Conservation (phyloP, 2,797 vertebrate genomes). For the Lacerta viridis region DNA sequence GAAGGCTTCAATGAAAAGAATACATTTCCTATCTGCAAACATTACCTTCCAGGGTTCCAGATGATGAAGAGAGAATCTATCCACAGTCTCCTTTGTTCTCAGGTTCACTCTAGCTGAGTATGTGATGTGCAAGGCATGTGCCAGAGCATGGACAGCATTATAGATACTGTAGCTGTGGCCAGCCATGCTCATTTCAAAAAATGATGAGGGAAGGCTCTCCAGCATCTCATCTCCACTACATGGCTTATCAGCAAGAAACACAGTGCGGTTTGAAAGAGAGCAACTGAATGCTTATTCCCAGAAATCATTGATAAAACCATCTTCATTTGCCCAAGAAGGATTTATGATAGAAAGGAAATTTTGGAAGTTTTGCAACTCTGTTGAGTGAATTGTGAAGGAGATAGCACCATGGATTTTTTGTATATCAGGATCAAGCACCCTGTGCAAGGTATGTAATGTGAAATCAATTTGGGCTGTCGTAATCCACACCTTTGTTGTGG, state of each 20-base stretch:
- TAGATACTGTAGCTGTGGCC: not conserved
- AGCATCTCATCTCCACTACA: not conserved
- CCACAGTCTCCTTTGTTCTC: not conserved
- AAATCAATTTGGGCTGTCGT: not conserved
- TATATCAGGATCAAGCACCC: no score
- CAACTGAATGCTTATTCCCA: not conserved
- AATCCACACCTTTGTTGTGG: not conserved
- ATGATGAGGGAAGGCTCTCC: not conserved
- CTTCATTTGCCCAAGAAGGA: not conserved
- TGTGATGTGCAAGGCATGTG: not conserved
- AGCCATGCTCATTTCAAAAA: not conserved
- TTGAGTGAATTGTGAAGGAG: no score
- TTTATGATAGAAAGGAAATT: not conserved
- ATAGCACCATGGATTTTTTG: no score
- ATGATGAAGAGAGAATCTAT: no score
- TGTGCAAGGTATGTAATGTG: no score
- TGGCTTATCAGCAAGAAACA: not conserved
- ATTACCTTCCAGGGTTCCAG: no score
- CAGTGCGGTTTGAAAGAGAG: not conserved
- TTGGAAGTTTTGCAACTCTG: not conserved
- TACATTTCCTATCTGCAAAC: no score
- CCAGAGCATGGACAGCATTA: slow-evolving; percentile 1
- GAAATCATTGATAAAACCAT: not conserved
- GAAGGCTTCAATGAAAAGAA: no score
- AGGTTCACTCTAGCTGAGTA: not conserved